Evolutionary conservation across 2,113 vertebrate genomes (phyloP).

Genomic region (Colistium nudipinnis): DNA sequence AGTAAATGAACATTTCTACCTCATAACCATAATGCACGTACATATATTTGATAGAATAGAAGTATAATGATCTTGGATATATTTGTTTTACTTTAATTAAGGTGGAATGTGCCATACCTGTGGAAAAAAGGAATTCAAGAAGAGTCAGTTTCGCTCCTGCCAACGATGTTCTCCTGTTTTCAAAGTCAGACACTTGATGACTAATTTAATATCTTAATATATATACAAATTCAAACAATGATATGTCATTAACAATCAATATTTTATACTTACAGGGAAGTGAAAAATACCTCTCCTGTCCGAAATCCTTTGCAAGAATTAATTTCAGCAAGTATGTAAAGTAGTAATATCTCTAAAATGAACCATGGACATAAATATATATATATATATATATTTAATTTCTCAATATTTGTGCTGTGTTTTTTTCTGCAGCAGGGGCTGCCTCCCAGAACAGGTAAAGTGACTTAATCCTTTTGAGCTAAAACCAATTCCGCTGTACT

Average conservation of each 20-base stretch:
- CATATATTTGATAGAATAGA: neutral
- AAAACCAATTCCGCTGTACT: neutral
- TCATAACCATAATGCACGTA: neutral
- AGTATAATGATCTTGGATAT: neutral
- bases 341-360: conserved; percentile 23
- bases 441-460: conserved; percentile 61
- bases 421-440: conserved; percentile 37
- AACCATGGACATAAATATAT: no score
- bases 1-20: conserved; percentile 54
- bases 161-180: conserved; percentile 76
- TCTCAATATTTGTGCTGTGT: conserved; percentile 15
- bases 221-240: neutral
- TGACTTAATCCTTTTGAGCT: neutral
- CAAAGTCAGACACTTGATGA: conserved; percentile 67
- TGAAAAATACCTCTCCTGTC: conserved; percentile 67
- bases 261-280: conserved; percentile 68
- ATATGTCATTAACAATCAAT: conserved; percentile 1
- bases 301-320: conserved; percentile 66
- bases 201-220: neutral
- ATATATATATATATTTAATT: no score
- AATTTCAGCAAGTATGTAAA: conserved; percentile 49
- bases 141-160: conserved; percentile 84
- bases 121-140: conserved; percentile 78
- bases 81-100: conserved; percentile 38
- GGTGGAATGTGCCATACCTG: conserved; percentile 71